Evolutionary conservation across 2,113 vertebrate species (phyloP).

Genomic region (Periophthalmodon schlosseri): DNA sequence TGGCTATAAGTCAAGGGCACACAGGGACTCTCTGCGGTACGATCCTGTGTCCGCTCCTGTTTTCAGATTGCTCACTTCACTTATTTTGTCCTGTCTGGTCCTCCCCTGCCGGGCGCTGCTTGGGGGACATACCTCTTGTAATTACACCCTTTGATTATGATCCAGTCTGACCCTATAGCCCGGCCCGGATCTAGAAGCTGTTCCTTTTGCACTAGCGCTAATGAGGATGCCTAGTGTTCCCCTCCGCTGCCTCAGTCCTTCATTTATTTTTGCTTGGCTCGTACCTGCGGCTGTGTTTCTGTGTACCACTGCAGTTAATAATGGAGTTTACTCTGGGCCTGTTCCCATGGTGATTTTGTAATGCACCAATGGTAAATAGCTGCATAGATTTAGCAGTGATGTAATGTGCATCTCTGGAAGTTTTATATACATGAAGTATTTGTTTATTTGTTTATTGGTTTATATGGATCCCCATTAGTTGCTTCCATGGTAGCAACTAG

Average conservation of each 20-base stretch:
- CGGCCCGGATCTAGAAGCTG: slow-evolving; percentile 26
- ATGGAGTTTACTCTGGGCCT: slow-evolving; percentile 41
- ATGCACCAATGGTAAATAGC: slow-evolving; percentile 33
- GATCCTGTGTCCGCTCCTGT: neutral
- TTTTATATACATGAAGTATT: slow-evolving; percentile 22
- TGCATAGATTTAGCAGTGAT: slow-evolving; percentile 1
- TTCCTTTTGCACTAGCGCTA: slow-evolving; percentile 48
- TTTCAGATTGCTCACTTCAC: slow-evolving; percentile 15
- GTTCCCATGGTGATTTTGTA: slow-evolving; percentile 18
- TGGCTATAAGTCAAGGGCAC: too few relatives aligned
- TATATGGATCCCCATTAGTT: too few relatives aligned
- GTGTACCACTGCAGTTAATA: slow-evolving; percentile 42
- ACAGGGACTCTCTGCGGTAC: neutral
- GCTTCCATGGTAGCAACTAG: too few relatives aligned
- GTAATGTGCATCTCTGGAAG: slow-evolving; percentile 27
- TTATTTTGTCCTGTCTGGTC: slow-evolving; percentile 18
- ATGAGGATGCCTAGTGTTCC: slow-evolving; percentile 54
- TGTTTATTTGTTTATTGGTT: too few relatives aligned
- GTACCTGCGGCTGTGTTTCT: slow-evolving; percentile 46
- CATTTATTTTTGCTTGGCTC: slow-evolving; percentile 47
- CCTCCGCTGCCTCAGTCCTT: slow-evolving; percentile 39
- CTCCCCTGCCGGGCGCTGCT: slow-evolving; percentile 32
- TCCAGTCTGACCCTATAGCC: slow-evolving; percentile 50
- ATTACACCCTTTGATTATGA: slow-evolving; percentile 68
- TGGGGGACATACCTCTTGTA: slow-evolving; percentile 54